Evolutionary conservation across 1,140 invertebrate genomes (phyloP).

Genomic region (Bicyclus anynana): DNA sequence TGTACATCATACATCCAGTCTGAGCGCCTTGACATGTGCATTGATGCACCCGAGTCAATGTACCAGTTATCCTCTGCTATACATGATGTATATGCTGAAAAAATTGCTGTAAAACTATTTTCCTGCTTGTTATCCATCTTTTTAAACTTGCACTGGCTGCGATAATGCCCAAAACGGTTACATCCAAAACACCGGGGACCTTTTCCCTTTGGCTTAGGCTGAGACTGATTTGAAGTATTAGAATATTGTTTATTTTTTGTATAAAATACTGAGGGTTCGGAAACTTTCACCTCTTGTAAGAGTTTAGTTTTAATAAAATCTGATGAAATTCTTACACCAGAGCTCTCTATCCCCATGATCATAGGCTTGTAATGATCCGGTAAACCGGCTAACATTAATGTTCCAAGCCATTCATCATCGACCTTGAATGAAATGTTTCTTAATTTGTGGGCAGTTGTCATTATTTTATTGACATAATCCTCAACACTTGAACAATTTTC

Average conservation of each 20-base stretch:
- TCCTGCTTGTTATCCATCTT: not conserved
- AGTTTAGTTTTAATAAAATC: conserved; percentile 61
- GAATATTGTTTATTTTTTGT: conserved; percentile 16
- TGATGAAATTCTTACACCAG: conserved; percentile 36
- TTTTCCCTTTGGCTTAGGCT: too few species aligned
- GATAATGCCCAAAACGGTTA: too few species aligned
- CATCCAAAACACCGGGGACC: too few species aligned
- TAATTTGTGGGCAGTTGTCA: conserved; percentile 32
- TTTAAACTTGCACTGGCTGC: too few species aligned
- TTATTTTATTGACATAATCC: conserved; percentile 34
- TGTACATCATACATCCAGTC: conserved; percentile 40
- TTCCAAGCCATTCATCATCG: conserved; percentile 51
- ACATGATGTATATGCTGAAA: conserved; percentile 24
- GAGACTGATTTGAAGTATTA: not conserved
- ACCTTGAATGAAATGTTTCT: conserved; percentile 51
- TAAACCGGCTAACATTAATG: conserved; percentile 52
- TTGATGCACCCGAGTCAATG: conserved; percentile 39
- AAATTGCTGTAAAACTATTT: conserved; percentile 34
- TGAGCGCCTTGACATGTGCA: conserved; percentile 32
- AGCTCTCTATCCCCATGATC: conserved; percentile 61
- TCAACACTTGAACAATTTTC: conserved; percentile 9
- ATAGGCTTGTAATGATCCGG: conserved; percentile 55
- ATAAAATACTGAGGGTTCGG: not conserved
- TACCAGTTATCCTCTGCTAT: conserved; percentile 34
- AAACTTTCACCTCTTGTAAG: conserved; percentile 41